Evolutionary conservation across 2,113 vertebrate genomes (phyloP), one percentile per base, ranked within the genome.

Genomic region (Pomatostomus ruficeps): DNA sequence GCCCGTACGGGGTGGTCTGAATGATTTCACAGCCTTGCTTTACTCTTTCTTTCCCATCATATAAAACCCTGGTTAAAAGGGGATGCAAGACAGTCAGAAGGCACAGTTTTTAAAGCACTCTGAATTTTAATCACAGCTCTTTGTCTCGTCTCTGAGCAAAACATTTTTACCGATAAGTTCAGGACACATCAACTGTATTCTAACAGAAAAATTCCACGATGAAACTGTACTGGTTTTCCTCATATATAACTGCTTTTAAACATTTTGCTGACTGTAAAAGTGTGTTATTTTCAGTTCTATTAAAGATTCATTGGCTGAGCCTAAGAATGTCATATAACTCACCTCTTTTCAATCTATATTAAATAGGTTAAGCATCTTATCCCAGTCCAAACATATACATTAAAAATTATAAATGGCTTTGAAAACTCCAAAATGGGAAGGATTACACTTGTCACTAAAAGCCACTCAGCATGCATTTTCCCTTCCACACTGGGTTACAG

Each of bases 21-120:
- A 99, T 99, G 87, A 99, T 98, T 96, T 99, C 98, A 97, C 99
- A 99, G 62, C 99, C 99, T 36, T 98, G 98, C 95, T 99, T 99
- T 61, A 99, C 97, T 95, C 99, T 98, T 95, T 99, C 99, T 88
- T 99, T 99, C 98, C 99, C 99, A 95, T 99, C 99, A 65, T 99
- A 99, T 65, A 99, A 97, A 94, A 99, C 98, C 84, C 99, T 99
- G 79, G 91, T 95, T 48, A 76, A 93, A 89, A 88, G 0, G 4
- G 29, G 76, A 74, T 11, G 61, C 68, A 52, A 21, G 76, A 52
- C 66, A 65, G 66, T 80, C 38, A 96, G 85, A 90, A 57, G 25
- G 54, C 15, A 91, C 29, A 7, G n/a, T 62, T 38, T 73, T 59
- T 35, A 28, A 45, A 76, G 54, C 9, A 22, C 9, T 78, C 4